A percentile compares a stretch with the other conserved stretches of the same genome.
Conservation (phyloP, 2,888 invertebrate species). For the Plagiodera versicolora region DNA sequence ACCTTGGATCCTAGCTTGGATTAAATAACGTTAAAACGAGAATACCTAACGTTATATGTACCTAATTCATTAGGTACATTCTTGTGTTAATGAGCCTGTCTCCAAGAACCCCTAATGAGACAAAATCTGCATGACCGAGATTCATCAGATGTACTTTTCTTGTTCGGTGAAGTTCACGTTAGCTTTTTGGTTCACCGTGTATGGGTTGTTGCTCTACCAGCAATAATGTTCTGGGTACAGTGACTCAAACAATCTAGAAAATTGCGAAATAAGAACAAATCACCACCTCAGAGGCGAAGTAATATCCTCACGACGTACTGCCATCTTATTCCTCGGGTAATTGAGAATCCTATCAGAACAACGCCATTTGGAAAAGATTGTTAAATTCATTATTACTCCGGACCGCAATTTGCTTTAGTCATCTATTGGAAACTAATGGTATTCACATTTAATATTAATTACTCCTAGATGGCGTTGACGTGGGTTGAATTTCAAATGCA, state of each 20-base stretch:
- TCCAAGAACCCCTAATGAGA: too few relatives aligned
- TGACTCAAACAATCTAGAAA: slow-evolving; percentile 27
- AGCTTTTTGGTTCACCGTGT: slow-evolving; percentile 12
- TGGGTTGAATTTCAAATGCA: too few relatives aligned
- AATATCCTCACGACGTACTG: slow-evolving; percentile 20
- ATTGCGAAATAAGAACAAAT: slow-evolving; percentile 26
- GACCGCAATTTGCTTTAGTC: neutral
- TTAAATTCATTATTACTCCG: slow-evolving; percentile 21
- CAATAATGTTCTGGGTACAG: slow-evolving; percentile 22
- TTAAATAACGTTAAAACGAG: too few relatives aligned
- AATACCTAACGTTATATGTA: too few relatives aligned
- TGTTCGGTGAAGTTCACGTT: neutral
- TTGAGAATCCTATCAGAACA: slow-evolving; percentile 18
- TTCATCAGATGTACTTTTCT: neutral
- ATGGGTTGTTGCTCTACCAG: slow-evolving; percentile 11
- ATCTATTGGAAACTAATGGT: too few relatives aligned
- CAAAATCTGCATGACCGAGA: too few relatives aligned
- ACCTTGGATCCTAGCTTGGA: too few relatives aligned
- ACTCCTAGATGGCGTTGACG: too few relatives aligned
- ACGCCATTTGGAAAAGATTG: slow-evolving; percentile 22
- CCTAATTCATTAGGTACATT: too few relatives aligned
- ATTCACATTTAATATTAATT: too few relatives aligned
- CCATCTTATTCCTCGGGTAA: slow-evolving; percentile 22
- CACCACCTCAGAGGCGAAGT: slow-evolving; percentile 9
- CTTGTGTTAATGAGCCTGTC: too few relatives aligned